Conservation (phyloP, 1,140 invertebrate species). For the Orchesella cincta region DNA sequence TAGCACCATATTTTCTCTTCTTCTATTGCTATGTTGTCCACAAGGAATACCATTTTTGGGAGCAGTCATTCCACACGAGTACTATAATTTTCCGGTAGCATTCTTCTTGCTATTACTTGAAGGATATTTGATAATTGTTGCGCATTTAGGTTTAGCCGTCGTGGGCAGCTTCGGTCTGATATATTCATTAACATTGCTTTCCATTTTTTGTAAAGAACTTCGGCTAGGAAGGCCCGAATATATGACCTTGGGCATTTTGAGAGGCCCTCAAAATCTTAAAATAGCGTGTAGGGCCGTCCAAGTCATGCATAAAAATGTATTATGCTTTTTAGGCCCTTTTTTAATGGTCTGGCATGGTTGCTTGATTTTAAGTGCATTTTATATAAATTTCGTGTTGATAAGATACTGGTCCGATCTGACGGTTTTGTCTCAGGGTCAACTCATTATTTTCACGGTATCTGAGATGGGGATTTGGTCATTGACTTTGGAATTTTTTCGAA, state of each 20-base stretch:
- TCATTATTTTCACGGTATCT: background rate
- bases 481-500: background rate
- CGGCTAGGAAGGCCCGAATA: background rate
- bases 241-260: background rate
- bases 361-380: background rate
- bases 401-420: background rate
- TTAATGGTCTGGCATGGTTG: background rate
- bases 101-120: background rate
- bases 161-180: background rate
- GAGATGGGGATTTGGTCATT: background rate
- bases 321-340: background rate
- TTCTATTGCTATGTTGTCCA: no score
- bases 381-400: background rate
- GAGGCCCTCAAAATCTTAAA: background rate
- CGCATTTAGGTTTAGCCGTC: background rate
- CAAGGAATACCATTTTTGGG: no score
- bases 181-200: background rate
- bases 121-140: background rate
- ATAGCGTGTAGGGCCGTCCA: background rate
- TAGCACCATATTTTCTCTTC: no score
- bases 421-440: background rate
- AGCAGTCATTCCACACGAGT: background rate
- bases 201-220: background rate
- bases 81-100: background rate
- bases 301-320: background rate